These are phyloP conservation scores for Tapera naevia DNA, from an alignment of 2,797 vertebrate species.

Conservation along the genomic window DNA sequence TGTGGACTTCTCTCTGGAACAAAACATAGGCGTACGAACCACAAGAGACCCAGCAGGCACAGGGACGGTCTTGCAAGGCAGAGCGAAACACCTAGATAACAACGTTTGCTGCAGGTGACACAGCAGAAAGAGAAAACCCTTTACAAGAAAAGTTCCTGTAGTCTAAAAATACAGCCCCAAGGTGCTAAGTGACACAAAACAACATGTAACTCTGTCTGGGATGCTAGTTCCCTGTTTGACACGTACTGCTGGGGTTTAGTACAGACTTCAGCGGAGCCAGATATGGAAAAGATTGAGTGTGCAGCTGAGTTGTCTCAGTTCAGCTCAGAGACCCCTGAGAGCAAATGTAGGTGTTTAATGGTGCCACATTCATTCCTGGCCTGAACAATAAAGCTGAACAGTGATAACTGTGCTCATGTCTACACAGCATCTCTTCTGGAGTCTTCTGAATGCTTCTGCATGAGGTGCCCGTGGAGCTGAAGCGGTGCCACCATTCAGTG, in stretches of 20 bases:
- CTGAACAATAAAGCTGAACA: not conserved
- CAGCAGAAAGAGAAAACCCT: not conserved
- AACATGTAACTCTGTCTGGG: not conserved
- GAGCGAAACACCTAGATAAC: not conserved
- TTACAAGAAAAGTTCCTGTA: not conserved
- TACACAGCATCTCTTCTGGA: not conserved
- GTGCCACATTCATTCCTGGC: not conserved
- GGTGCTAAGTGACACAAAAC: not conserved
- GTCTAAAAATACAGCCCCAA: not conserved
- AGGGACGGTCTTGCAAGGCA: not conserved
- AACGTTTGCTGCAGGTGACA: not conserved
- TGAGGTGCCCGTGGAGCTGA: not conserved
- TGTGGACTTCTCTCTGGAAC: not conserved
- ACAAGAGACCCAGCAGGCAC: not conserved
- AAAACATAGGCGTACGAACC: not conserved
- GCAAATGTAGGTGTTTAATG: accelerated
- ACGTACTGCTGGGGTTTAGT: not conserved
- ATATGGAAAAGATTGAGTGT: not conserved
- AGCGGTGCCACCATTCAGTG: accelerated
- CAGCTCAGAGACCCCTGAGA: not conserved
- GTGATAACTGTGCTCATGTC: accelerated
- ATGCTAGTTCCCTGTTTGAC: not conserved
- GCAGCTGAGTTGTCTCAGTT: not conserved
- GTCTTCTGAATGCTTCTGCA: not conserved
- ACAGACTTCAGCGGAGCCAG: not conserved